A percentile compares a stretch with the other conserved stretches of the same genome.
These are phyloP conservation scores for Butastur rufipennis DNA, from an alignment of 2,113 vertebrate genomes.

Conservation along the genomic window DNA sequence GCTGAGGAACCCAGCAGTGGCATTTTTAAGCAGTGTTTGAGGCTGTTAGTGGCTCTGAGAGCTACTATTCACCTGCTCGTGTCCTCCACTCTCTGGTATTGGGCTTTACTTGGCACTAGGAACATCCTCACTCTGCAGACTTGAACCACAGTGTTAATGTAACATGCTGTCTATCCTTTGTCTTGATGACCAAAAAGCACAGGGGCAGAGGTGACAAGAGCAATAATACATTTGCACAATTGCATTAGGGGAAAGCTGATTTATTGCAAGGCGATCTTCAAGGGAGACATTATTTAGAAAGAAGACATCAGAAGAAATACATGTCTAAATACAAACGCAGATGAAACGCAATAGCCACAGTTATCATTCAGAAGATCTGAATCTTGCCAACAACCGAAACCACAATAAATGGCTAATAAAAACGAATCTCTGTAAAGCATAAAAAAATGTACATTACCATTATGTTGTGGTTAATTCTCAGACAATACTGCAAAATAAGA, in stretches of 20 bases:
- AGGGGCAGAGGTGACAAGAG: not conserved
- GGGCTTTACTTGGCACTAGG: not conserved
- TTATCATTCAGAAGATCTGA: not conserved
- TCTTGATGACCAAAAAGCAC: not conserved
- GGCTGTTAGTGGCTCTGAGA: not conserved
- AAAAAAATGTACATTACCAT: not conserved
- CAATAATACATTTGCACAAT: not conserved
- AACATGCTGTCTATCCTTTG: not conserved
- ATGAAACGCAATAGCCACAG: not conserved
- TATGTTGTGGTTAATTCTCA: constrained; percentile 47
- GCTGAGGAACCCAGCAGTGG: not conserved
- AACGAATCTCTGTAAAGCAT: constrained; percentile 24
- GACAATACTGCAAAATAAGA: constrained; percentile 47
- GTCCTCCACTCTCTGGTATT: not conserved
- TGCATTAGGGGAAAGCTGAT: not conserved
- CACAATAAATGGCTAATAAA: constrained; percentile 62
- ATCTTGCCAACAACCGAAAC: constrained; percentile 13
- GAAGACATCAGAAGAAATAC: constrained; percentile 14
- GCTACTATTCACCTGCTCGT: not conserved
- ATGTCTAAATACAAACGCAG: not conserved
- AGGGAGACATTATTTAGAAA: not conserved
- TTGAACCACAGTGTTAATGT: not conserved
- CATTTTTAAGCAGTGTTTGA: not conserved
- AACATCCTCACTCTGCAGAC: not conserved
- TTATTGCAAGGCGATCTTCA: not conserved